These are phyloP conservation scores for Ryuthela nishihirai DNA, from an alignment of 2,888 invertebrate species.

Conservation along the genomic window DNA sequence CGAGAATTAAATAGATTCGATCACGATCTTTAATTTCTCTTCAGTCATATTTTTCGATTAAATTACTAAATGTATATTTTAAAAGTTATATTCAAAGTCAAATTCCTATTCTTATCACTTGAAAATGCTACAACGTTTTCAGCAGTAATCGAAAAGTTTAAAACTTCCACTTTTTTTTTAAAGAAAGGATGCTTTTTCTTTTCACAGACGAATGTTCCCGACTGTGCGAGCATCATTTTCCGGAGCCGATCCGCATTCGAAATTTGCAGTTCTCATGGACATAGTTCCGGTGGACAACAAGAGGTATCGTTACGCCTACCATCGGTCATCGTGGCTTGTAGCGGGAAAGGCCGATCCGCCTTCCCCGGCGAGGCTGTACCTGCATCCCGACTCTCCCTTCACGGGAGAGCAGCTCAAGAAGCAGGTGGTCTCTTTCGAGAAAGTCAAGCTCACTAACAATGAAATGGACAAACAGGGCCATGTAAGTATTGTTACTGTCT, in stretches of 20 bases:
- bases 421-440: conserved; percentile 96
- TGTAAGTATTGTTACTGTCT: conserved; percentile 59
- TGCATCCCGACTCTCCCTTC: conserved; percentile 95
- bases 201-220: conserved; percentile 91
- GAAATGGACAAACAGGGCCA: conserved; percentile 95
- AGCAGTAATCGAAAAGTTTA: too few relatives aligned
- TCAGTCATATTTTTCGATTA: too few relatives aligned
- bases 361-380: conserved; percentile 85
- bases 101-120: too few relatives aligned
- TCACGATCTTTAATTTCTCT: too few relatives aligned
- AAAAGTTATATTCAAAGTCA: too few relatives aligned
- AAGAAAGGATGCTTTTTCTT: too few relatives aligned
- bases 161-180: too few relatives aligned
- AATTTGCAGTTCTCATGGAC: conserved; percentile 89
- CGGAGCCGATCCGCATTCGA: conserved; percentile 51
- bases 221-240: conserved; percentile 91
- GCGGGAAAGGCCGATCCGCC: conserved; percentile 98
- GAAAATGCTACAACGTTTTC: too few relatives aligned
- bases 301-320: conserved; percentile 92
- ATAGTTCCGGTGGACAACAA: conserved; percentile 96
- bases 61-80: too few relatives aligned
- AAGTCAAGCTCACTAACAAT: conserved; percentile 97
- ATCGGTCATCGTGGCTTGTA: conserved; percentile 95
- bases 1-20: too few relatives aligned
- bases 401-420: conserved; percentile 91